These are phyloP conservation scores for Paralvinella palmiformis DNA, from an alignment of 1,140 invertebrate species.

Conservation along the genomic window DNA sequence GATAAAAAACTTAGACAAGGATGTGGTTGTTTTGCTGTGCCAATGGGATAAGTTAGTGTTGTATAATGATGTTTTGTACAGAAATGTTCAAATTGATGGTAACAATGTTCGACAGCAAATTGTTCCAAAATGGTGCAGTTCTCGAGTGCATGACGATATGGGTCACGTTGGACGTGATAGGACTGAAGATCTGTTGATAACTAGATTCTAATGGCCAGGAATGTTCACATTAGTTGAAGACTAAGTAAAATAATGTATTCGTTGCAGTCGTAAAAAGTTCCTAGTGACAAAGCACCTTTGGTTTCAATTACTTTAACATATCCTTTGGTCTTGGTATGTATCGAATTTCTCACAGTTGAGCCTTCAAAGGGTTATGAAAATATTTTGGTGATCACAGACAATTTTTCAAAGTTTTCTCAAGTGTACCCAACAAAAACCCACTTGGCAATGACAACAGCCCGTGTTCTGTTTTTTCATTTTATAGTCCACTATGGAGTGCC, in stretches of 20 bases:
- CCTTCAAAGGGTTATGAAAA: conserved; percentile 19
- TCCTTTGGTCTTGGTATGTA: conserved; percentile 1
- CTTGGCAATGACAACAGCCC: conserved; percentile 41
- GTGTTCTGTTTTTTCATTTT: conserved; percentile 38
- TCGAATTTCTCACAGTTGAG: conserved; percentile 5
- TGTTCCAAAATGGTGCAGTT: neutral
- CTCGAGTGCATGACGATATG: neutral
- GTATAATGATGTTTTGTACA: neutral
- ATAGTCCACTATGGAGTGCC: conserved; percentile 45
- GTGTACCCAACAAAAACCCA: conserved; percentile 43
- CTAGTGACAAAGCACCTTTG: neutral
- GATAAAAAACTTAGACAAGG: neutral
- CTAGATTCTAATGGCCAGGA: neutral
- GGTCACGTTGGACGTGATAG: neutral
- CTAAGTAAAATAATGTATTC: neutral
- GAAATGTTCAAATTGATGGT: too few species aligned
- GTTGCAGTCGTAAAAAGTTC: neutral
- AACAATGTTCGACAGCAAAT: too few species aligned
- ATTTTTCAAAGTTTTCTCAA: conserved; percentile 47
- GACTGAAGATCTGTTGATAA: neutral
- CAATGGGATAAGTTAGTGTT: too few species aligned
- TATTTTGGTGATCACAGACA: conserved; percentile 41
- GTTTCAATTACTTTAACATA: neutral
- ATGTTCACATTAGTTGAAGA: too few species aligned
- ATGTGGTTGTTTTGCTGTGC: too few species aligned